phyloP scores from a whole-genome alignment of 2,113 vertebrate species.

The Saccopteryx bilineata region DNA sequence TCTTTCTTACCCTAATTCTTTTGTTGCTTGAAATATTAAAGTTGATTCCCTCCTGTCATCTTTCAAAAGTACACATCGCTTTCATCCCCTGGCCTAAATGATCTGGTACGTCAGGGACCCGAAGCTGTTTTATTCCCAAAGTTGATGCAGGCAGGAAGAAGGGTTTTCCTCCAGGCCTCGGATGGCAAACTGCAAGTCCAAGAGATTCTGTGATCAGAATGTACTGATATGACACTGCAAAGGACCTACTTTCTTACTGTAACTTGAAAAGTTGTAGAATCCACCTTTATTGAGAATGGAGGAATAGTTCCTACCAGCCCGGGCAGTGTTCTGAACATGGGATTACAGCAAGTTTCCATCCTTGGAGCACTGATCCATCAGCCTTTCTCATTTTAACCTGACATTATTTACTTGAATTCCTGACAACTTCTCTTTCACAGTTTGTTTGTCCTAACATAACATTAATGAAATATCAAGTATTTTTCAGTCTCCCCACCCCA shows the following conservation, averaged over 20 bases:
- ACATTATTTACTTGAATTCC: slow-evolving; percentile 21
- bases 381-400: slow-evolving; percentile 8
- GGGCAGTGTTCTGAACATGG: not conserved
- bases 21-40: not conserved
- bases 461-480: not conserved
- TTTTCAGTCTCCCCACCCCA: not conserved
- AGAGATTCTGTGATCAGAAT: not conserved
- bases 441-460: not conserved
- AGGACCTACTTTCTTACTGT: not conserved
- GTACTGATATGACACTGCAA: not conserved
- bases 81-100: not conserved
- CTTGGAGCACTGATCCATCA: not conserved
- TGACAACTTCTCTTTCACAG: not conserved
- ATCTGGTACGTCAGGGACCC: not conserved
- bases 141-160: not conserved
- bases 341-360: not conserved
- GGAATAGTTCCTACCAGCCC: not conserved
- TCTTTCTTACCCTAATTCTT: not conserved
- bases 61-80: not conserved
- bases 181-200: not conserved
- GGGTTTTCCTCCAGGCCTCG: not conserved
- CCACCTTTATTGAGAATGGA: slow-evolving; percentile 5
- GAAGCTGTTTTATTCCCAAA: not conserved
- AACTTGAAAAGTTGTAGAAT: not conserved
- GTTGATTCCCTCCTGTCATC: not conserved